Evolutionary conservation across 2,113 vertebrate genomes (phyloP).

Genomic region (Oncorhynchus tshawytscha): DNA sequence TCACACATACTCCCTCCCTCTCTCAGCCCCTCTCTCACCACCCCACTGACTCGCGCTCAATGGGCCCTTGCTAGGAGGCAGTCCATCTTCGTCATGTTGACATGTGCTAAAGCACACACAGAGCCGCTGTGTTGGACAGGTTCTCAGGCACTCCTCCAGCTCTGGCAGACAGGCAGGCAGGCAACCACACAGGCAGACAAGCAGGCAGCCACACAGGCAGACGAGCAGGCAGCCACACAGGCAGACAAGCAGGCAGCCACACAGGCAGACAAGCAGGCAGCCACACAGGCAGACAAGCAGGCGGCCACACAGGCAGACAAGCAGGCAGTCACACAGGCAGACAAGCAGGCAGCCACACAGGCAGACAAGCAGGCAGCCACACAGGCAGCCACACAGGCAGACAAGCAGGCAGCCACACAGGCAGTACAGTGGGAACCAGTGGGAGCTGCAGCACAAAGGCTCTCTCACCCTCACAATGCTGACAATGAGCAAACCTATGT

Average conservation of each 20-base stretch:
- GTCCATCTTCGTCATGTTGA: slow-evolving; percentile 64
- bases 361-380: neutral
- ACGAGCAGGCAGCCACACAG: too few relatives aligned
- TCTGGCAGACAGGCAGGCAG: neutral
- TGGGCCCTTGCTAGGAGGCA: slow-evolving; percentile 49
- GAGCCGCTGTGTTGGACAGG: neutral
- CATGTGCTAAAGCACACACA: slow-evolving; percentile 53
- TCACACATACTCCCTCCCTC: slow-evolving; percentile 35
- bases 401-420: neutral
- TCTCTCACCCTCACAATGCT: slow-evolving; percentile 43
- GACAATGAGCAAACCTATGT: slow-evolving; percentile 45
- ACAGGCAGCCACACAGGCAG: neutral
- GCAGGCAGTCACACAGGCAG: too few relatives aligned
- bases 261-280: too few relatives aligned
- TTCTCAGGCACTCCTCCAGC: neutral
- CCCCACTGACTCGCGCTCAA: slow-evolving; percentile 27
- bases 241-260: too few relatives aligned
- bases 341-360: neutral
- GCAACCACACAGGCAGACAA: neutral
- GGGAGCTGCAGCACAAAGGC: neutral
- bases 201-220: too few relatives aligned
- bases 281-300: too few relatives aligned
- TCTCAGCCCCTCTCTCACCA: slow-evolving; percentile 60
- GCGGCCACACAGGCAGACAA: too few relatives aligned
- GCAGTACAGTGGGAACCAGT: neutral